Evolutionary conservation across 2,113 vertebrate species (phyloP), one percentile per base, ranked within the genome.

Genomic region (Camelus bactrianus): DNA sequence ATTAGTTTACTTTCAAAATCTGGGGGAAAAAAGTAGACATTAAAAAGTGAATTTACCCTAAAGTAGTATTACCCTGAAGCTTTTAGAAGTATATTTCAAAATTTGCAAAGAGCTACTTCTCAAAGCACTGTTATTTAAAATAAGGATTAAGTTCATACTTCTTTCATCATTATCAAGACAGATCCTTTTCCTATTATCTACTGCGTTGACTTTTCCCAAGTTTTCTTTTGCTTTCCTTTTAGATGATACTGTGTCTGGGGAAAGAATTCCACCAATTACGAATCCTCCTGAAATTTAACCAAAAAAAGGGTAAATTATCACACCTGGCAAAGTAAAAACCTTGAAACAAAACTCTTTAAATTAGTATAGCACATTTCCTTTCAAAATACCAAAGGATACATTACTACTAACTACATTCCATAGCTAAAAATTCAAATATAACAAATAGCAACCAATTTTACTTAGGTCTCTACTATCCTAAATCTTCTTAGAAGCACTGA

Each of bases 201-300:
- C 35, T 96, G 70, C 90, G 28, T 79, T 90, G 94, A 85, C 76
- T 93, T 84, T 97, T 79, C 8, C 92, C 54, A 15, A 22, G 20
- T 96, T 93, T 93, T 54, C 67, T 93, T 95, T 96, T 50, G 93
- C 35, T 80, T 88, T 97, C 76, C 67, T 96, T 94, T 48, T 88
- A 42, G 3, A 6, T 42, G 92, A 5, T 64, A 85, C 10, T 87
- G 9, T 16, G 94, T 96, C 75, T 96, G 98, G 98, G 64, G 96
- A 97, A 35, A 97, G 20, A 94, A 98, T 52, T 93, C 98, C 98
- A 96, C 77, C 92, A 92, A 98, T 9, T 38, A 98, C 69, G 94
- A 98, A 93, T 22, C 65, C 95, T 94, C 98, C 98, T 98, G 94
- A 97, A 99, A 98, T 42, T 82, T 54, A 96, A 95, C 10, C 89